Conservation (phyloP, 2,113 vertebrate genomes). For the Tragelaphus buxtoni region DNA sequence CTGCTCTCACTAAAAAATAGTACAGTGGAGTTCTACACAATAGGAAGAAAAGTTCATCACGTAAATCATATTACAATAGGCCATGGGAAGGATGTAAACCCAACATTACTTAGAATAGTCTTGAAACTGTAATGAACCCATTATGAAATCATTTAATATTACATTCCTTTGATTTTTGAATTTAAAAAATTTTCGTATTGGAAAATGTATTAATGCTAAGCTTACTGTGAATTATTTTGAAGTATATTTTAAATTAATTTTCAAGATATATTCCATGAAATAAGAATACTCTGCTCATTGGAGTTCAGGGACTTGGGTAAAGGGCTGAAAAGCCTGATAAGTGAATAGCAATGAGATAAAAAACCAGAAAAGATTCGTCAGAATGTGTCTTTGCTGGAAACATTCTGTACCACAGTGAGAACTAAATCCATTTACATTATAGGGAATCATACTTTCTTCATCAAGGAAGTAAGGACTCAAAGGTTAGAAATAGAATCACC, state of each 20-base stretch:
- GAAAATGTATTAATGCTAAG: slow-evolving; percentile 27
- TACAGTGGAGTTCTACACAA: background rate
- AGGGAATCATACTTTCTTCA: background rate
- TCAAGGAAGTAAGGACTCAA: background rate
- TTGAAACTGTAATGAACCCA: background rate
- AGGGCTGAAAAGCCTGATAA: background rate
- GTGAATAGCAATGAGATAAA: background rate
- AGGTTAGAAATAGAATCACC: background rate
- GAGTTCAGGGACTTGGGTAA: background rate
- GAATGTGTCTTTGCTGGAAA: background rate
- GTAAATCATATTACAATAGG: background rate
- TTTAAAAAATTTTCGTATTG: background rate
- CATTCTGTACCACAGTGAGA: background rate
- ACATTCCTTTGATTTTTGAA: background rate
- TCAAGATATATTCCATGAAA: background rate
- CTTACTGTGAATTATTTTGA: slow-evolving; percentile 53
- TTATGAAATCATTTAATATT: background rate
- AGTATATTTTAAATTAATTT: slow-evolving; percentile 54
- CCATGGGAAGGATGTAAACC: background rate
- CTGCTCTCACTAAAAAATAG: background rate
- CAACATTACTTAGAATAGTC: slow-evolving; percentile 4
- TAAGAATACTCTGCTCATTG: background rate
- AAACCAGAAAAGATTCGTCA: background rate
- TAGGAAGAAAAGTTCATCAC: background rate
- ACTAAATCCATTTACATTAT: background rate